Percentiles rank a stretch among this genome's conserved stretches.
Conservation (phyloP, 2,888 invertebrate genomes). For the Zeuzera pyrina region DNA sequence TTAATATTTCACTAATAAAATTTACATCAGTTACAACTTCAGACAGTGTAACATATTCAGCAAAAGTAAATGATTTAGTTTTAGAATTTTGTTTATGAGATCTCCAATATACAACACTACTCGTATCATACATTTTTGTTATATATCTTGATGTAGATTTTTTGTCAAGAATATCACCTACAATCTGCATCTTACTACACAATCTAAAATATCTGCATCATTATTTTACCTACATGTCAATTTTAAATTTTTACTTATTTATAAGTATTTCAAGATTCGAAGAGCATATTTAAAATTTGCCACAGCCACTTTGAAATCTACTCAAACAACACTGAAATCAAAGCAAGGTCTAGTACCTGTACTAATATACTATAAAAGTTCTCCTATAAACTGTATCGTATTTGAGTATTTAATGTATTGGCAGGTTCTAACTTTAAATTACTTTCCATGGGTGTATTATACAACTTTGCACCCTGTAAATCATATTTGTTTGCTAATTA, state of each 20-base stretch:
- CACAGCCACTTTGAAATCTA: background rate
- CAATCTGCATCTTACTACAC: too few relatives aligned
- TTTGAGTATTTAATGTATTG: background rate
- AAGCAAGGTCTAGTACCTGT: conserved; percentile 1
- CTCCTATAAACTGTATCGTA: background rate
- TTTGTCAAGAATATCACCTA: too few relatives aligned
- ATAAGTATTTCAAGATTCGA: too few relatives aligned
- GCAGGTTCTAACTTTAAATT: background rate
- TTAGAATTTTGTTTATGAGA: background rate
- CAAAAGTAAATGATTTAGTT: background rate
- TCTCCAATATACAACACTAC: too few relatives aligned
- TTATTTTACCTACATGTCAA: too few relatives aligned
- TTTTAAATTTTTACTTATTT: too few relatives aligned
- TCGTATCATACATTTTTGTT: too few relatives aligned
- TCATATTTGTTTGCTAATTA: background rate
- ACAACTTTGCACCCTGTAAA: background rate
- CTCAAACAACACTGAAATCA: background rate
- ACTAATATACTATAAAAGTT: conserved; percentile 1
- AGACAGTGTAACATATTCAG: too few relatives aligned
- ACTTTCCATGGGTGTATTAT: background rate
- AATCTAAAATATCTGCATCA: too few relatives aligned
- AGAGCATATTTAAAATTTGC: too few relatives aligned
- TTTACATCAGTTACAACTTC: background rate
- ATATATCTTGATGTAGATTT: too few relatives aligned
- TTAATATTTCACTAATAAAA: background rate